These are phyloP conservation scores for Scaptodrosophila latifasciaeformis DNA, from an alignment of 2,888 invertebrate species.

Conservation along the genomic window DNA sequence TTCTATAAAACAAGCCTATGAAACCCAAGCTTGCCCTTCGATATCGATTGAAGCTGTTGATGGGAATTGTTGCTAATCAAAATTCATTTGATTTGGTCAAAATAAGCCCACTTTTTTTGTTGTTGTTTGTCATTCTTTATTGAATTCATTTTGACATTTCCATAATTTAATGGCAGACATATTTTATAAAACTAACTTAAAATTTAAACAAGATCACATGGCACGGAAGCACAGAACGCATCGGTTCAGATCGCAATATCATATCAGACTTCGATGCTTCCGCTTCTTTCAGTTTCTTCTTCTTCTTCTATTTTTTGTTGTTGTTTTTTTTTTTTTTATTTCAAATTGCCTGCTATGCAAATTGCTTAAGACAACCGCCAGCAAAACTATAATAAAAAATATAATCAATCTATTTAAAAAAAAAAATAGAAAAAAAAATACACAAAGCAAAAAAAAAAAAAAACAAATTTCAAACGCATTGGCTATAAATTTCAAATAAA, in stretches of 20 bases:
- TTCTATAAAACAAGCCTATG: background rate
- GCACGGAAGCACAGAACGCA: constrained; percentile 34
- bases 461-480: background rate
- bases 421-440: constrained; percentile 24
- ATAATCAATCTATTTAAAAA: constrained; percentile 57
- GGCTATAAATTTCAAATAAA: constrained; percentile 35
- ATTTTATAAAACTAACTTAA: background rate
- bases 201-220: constrained; percentile 59
- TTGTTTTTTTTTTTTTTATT: too few relatives aligned
- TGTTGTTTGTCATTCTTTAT: constrained; percentile 15
- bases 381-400: constrained; percentile 3
- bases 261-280: constrained; percentile 44
- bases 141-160: constrained; percentile 39
- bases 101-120: constrained; percentile 18
- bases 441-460: background rate
- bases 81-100: constrained; percentile 28
- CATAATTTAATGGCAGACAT: constrained; percentile 50
- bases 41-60: background rate
- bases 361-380: constrained; percentile 40
- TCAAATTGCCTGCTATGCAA: constrained; percentile 38
- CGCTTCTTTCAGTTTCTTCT: too few relatives aligned
- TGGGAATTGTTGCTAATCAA: too few relatives aligned
- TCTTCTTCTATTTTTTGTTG: too few relatives aligned
- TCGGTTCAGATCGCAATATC: constrained; percentile 5
- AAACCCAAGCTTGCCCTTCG: background rate